These are phyloP conservation scores for Ammodytes marinus DNA, from an alignment of 2,113 vertebrate genomes.

Conservation along the genomic window DNA sequence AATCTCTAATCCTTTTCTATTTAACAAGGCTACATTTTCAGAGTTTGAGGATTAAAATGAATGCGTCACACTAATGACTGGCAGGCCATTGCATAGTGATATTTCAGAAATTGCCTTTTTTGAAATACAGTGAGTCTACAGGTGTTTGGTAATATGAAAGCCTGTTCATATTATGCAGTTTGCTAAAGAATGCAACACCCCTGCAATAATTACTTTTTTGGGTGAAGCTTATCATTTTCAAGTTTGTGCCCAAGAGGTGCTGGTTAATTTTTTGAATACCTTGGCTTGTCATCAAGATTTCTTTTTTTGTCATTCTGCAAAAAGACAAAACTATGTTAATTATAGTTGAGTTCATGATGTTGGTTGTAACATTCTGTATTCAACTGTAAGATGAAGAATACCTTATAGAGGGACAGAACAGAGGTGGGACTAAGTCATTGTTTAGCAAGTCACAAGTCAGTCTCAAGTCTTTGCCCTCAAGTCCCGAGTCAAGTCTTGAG, in stretches of 20 bases:
- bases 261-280: neutral
- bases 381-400: neutral
- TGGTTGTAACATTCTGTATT: neutral
- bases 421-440: no score
- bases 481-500: no score
- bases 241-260: neutral
- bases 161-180: neutral
- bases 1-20: neutral
- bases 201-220: neutral
- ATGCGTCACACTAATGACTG: neutral
- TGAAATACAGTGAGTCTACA: neutral
- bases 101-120: neutral
- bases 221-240: neutral
- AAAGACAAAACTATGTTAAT: no score
- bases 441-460: no score
- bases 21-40: neutral
- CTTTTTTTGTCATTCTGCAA: no score
- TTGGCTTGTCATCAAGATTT: no score
- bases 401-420: neutral
- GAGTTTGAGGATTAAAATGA: neutral
- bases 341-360: neutral
- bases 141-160: neutral
- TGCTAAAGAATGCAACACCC: neutral
- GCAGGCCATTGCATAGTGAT: neutral
- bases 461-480: no score